Evolutionary conservation across 92 coral and sea anemone species (phyloP), one percentile per base, ranked within the genome.

Genomic region (Porites cylindrica): DNA sequence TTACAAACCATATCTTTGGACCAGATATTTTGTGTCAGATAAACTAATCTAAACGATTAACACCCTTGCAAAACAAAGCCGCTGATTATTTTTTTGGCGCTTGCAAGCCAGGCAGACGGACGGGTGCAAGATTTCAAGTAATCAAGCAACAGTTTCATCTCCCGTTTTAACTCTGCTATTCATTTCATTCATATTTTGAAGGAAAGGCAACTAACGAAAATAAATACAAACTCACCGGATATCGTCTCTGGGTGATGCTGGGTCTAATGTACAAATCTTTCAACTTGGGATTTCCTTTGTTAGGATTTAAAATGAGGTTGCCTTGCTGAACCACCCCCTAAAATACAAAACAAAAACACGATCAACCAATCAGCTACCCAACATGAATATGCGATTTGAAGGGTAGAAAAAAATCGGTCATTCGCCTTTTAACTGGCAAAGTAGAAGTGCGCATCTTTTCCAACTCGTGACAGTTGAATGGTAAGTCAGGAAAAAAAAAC

Each of bases 301-400:
- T 88, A 8, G 96, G 92, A 88, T 93, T 97, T 71, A 97, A 76
- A 10, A 90, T 91, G 13, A 97, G 87, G 13, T 95, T 94, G 7
- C 98, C 99, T 91, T 97, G 99, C 79, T 97, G 98, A 1, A 97
- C 98, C 43, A 94, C 96, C 70, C 99, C 99, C 99, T 96, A 59
- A 2, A 63, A 61, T 61, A 19, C 63, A n/a, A 76, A 79, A 76
- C 13, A 72, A 38, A 14, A 54, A 63, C 21, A n/a, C 52, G 26
- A 19, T 38, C 47, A 38, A 38, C 47, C 47, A 38, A 38, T 38
- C 47, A 38, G 47, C 47, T 38, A 4, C 6, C 47, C 47, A 38
- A 38, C 47, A 38, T 3, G 47, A 38, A 38, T 38, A 38, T 38
- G 47, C 47, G 13, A 16, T 5, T 79, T 13, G 10, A 75, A 65